Base-by-base conservation (phyloP, 1,140 invertebrate genomes). In the Caligus rogercresseyi region DNA sequence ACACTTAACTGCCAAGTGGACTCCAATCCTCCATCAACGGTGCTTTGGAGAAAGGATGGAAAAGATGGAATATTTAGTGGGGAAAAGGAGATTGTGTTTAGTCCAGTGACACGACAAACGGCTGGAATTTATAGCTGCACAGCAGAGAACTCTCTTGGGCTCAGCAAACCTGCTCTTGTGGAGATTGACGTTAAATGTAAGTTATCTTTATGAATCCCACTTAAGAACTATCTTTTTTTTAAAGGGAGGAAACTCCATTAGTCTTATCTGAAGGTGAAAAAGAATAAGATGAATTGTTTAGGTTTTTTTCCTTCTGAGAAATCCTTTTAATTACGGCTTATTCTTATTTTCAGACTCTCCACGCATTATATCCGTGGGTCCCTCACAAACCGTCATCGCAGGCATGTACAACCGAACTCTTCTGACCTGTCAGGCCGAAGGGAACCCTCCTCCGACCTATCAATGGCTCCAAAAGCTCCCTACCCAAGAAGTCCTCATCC, bases 161-260 rank as follows among this genome's bases (percentile, higher is more conserved):
- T 81, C 67, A 86, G 85, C 26, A 83, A 83, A 69, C 81, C 85
- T 3, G 78, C 86, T 54, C 81, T 83, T 68, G 82, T 87, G 60
- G 81, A 84, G 70, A 78, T 90, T 65, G 85, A 88, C 71, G 82
- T 90, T 55, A 89, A 89, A 79, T 90, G 87, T 89, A 77, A 84
- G 85, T n/a, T n/a, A n/a, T n/a, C 81, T 61, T n/a, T n/a, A n/a
- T n/a, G n/a, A n/a, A n/a, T n/a, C n/a, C n/a, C n/a, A n/a, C n/a
- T n/a, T n/a, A n/a, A n/a, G n/a, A n/a, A n/a, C n/a, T n/a, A n/a
- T n/a, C n/a, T n/a, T n/a, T n/a, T n/a, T n/a, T n/a, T n/a, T n/a
- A n/a, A n/a, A n/a, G n/a, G n/a, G n/a, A n/a, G n/a, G n/a, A n/a
- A n/a, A n/a, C n/a, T n/a, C n/a, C n/a, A n/a, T n/a, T n/a, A n/a